phyloP scores from a whole-genome alignment of 1,140 invertebrate species.

The Eulimnadia texana region DNA sequence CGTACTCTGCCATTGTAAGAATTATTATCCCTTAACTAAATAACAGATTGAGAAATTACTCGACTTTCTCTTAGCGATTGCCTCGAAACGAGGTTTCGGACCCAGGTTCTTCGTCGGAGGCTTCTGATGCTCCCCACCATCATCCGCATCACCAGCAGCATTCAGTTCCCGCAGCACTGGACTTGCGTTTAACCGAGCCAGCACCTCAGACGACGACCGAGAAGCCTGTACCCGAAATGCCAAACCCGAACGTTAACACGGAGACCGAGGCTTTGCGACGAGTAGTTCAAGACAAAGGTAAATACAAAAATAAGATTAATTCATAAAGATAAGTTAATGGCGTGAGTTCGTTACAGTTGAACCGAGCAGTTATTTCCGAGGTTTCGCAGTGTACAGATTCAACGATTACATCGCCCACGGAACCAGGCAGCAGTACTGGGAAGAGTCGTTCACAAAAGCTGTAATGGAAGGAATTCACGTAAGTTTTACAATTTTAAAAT shows the following conservation, averaged over 20 bases:
- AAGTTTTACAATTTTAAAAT: background rate
- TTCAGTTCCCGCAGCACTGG: constrained; percentile 4
- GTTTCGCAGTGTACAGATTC: constrained; percentile 9
- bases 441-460: constrained; percentile 61
- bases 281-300: constrained; percentile 10
- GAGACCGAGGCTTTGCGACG: background rate
- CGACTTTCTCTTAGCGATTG: background rate
- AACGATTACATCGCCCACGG: constrained; percentile 34
- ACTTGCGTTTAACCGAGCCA: constrained; percentile 3
- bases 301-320: background rate
- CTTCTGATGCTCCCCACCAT: background rate
- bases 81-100: background rate
- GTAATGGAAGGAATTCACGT: constrained; percentile 70
- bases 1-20: background rate
- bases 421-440: constrained; percentile 76
- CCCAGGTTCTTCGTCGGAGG: background rate
- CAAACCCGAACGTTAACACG: background rate
- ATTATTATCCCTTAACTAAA: background rate
- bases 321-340: background rate
- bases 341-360: background rate
- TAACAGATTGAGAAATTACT: background rate
- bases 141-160: background rate
- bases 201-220: background rate
- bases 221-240: background rate
- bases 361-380: constrained; percentile 8